Evolutionary conservation across 2,888 invertebrate genomes (phyloP).

Genomic region (Drosophila planitibia): DNA sequence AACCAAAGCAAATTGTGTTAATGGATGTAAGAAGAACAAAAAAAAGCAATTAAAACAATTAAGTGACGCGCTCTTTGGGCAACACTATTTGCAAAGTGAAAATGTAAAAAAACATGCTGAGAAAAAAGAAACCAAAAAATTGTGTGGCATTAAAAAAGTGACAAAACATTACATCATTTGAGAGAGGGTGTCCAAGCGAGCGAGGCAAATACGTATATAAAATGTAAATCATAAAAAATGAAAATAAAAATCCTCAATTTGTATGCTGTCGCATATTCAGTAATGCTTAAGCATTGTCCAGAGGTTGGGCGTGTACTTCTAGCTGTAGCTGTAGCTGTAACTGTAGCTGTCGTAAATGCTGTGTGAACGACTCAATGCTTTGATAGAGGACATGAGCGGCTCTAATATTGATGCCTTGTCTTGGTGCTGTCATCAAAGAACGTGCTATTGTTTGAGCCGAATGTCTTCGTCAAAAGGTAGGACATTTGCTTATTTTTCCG

Average conservation of each 20-base stretch:
- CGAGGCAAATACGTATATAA: slow-evolving; percentile 52
- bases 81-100: slow-evolving; percentile 65
- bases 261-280: slow-evolving; percentile 79
- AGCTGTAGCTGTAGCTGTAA: slow-evolving; percentile 10
- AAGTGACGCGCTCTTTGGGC: slow-evolving; percentile 56
- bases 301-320: slow-evolving; percentile 1
- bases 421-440: slow-evolving; percentile 62
- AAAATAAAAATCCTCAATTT: slow-evolving; percentile 80
- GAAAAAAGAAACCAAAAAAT: slow-evolving; percentile 33
- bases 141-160: slow-evolving; percentile 68
- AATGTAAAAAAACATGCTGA: slow-evolving; percentile 22
- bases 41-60: slow-evolving; percentile 74
- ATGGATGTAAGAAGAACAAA: slow-evolving; percentile 53
- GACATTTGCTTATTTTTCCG: slow-evolving; percentile 73
- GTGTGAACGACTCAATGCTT: slow-evolving; percentile 53
- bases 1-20: slow-evolving; percentile 71
- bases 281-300: slow-evolving; percentile 71
- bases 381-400: slow-evolving; percentile 67
- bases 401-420: slow-evolving; percentile 72
- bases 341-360: slow-evolving; percentile 62
- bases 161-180: slow-evolving; percentile 63
- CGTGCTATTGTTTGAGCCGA: slow-evolving; percentile 68
- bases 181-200: slow-evolving; percentile 27
- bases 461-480: slow-evolving; percentile 74
- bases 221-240: slow-evolving; percentile 67